phyloP scores from a whole-genome alignment of 2,113 vertebrate genomes.

The Alouatta palliata region DNA sequence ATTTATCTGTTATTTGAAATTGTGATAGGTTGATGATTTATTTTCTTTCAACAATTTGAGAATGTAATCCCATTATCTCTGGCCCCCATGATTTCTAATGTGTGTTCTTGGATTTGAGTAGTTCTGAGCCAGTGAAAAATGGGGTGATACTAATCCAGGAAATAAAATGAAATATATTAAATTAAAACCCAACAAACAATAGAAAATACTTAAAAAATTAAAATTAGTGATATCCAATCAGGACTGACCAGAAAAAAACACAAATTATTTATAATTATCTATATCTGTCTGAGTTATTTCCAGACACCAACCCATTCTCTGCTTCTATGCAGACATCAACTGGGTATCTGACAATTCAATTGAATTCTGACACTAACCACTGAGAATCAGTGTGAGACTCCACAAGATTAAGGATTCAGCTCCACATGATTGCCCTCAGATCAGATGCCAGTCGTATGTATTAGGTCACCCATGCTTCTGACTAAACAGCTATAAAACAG shows the following conservation, averaged over 20 bases:
- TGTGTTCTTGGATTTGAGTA: background rate
- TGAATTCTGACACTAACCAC: background rate
- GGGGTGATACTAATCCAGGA: background rate
- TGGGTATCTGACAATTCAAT: background rate
- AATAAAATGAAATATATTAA: background rate
- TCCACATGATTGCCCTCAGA: background rate
- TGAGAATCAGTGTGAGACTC: background rate
- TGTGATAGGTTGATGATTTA: background rate
- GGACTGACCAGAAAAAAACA: background rate
- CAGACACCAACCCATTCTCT: background rate
- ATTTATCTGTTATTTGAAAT: background rate
- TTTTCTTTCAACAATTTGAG: background rate
- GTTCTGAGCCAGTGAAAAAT: background rate
- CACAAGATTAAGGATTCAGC: background rate
- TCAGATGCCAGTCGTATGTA: background rate
- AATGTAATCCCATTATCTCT: background rate
- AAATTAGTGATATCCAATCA: background rate
- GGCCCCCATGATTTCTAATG: background rate
- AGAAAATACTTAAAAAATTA: background rate
- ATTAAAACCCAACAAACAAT: background rate
- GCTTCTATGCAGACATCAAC: background rate
- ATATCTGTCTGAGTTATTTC: background rate
- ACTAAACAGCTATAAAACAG: background rate
- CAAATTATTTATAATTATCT: background rate
- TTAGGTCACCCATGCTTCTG: background rate